These are phyloP conservation scores for Cataglyphis altisquamis DNA, from an alignment of 2,888 invertebrate genomes.

Conservation along the genomic window DNA sequence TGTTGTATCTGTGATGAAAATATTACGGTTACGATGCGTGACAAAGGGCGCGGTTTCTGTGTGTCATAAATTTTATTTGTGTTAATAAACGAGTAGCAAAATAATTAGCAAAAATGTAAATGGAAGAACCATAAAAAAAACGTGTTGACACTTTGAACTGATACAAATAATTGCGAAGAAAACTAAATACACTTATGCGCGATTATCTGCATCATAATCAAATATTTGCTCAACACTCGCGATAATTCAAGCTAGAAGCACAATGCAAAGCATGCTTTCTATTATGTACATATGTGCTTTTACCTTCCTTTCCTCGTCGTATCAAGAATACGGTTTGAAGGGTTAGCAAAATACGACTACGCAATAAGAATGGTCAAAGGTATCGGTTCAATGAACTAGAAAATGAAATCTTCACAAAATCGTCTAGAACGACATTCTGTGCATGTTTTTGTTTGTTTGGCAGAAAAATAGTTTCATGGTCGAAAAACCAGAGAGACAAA, in stretches of 20 bases:
- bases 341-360: constrained; percentile 25
- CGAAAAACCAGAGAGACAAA: constrained; percentile 16
- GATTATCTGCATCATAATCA: neutral
- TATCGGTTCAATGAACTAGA: constrained; percentile 36
- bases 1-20: constrained; percentile 21
- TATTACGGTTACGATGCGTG: constrained; percentile 55
- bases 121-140: neutral
- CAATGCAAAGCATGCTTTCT: neutral
- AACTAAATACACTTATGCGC: neutral
- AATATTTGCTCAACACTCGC: neutral
- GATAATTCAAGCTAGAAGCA: constrained; percentile 19
- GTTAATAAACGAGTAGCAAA: constrained; percentile 57
- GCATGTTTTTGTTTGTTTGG: constrained; percentile 55
- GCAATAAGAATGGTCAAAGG: constrained; percentile 55
- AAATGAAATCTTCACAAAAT: constrained; percentile 67
- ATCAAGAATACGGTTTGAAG: constrained; percentile 70
- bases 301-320: constrained; percentile 61
- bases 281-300: constrained; percentile 32
- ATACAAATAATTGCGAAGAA: neutral
- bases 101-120: constrained; percentile 59
- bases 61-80: constrained; percentile 65
- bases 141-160: neutral
- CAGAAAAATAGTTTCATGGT: constrained; percentile 38
- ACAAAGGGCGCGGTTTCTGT: constrained; percentile 51
- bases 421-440: constrained; percentile 61